phyloP scores from a whole-genome alignment of 2,113 vertebrate genomes.

The Tragelaphus buxtoni region DNA sequence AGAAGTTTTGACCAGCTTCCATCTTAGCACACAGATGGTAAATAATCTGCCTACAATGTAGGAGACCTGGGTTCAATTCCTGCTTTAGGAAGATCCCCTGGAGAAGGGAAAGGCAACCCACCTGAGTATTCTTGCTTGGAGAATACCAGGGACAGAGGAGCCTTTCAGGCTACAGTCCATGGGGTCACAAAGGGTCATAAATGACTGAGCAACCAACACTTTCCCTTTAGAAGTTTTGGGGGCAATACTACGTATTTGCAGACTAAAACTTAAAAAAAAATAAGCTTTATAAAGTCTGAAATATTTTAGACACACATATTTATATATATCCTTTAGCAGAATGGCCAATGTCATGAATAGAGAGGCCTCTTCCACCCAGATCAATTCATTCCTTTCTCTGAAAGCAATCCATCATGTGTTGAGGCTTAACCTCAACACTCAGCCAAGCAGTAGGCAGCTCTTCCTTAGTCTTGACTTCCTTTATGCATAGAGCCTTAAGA shows the following conservation, averaged over 20 bases:
- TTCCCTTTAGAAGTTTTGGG: not conserved
- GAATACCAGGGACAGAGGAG: not conserved
- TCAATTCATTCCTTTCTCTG: not conserved
- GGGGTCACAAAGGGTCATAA: rapidly evolving
- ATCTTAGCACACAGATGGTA: not conserved
- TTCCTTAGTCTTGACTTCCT: not conserved
- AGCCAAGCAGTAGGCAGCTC: not conserved
- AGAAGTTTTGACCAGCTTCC: not conserved
- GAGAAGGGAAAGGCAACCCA: not conserved
- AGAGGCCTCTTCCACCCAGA: not conserved
- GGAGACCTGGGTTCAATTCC: not conserved
- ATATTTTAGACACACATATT: not conserved
- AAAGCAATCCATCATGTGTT: not conserved
- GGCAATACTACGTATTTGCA: not conserved
- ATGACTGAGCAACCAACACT: not conserved
- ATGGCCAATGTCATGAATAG: not conserved
- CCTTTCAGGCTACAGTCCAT: not conserved
- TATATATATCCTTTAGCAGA: not conserved
- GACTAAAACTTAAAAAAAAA: not conserved
- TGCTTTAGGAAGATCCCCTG: not conserved
- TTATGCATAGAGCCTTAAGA: not conserved
- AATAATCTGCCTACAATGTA: not conserved
- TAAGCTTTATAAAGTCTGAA: not conserved
- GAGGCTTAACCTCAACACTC: not conserved
- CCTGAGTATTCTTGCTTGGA: not conserved